phyloP scores from a whole-genome alignment of 2,888 invertebrate species.

The Chaetoderma sp. region DNA sequence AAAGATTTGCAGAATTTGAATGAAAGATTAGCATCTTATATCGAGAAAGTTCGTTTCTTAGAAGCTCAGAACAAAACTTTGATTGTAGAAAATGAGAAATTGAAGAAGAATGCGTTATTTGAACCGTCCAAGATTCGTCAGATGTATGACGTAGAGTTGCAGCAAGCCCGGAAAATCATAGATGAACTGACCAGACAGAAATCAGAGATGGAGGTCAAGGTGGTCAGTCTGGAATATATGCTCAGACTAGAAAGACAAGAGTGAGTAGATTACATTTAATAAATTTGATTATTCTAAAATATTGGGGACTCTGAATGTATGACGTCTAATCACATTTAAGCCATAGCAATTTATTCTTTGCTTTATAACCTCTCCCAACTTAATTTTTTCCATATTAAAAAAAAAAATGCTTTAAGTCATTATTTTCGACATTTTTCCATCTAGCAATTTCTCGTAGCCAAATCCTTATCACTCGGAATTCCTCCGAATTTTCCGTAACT shows the following conservation, averaged over 20 bases:
- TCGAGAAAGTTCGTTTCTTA: conserved; percentile 70
- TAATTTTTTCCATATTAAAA: no score
- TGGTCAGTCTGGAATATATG: conserved; percentile 66
- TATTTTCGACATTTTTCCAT: no score
- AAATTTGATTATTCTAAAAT: no score
- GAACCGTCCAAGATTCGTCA: conserved; percentile 63
- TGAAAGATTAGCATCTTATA: conserved; percentile 71
- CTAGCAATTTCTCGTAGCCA: no score
- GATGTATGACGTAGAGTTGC: conserved; percentile 70
- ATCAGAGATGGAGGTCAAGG: conserved; percentile 69
- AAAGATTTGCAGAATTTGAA: conserved; percentile 72
- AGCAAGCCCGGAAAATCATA: conserved; percentile 69
- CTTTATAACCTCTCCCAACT: no score
- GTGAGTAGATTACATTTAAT: no score
- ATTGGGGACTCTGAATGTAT: no score
- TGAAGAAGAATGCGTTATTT: conserved; percentile 52
- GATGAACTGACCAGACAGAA: conserved; percentile 70
- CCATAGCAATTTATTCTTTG: no score
- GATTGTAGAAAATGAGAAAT: conserved; percentile 57
- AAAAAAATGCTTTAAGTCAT: no score
- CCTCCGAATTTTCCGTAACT: no score
- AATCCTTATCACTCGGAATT: no score
- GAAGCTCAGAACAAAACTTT: conserved; percentile 66
- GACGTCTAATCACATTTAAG: no score
- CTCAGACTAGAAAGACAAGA: conserved; percentile 48